phyloP scores from a whole-genome alignment of 2,888 invertebrate genomes.

The Cataglyphis cursor region DNA sequence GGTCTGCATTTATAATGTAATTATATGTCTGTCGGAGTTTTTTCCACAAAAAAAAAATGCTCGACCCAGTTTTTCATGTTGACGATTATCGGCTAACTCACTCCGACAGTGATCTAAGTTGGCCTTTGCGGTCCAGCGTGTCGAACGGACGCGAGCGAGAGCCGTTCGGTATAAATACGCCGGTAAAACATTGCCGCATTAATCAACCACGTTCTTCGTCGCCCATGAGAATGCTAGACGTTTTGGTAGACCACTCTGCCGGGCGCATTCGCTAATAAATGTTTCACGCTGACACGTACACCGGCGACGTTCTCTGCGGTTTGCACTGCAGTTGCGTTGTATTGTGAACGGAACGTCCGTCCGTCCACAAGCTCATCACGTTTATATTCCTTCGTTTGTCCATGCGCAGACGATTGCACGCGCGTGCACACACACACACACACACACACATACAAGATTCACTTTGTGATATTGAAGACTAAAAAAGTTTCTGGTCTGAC shows the following conservation, averaged over 20 bases:
- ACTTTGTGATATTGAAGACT: not conserved
- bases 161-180: conserved; percentile 69
- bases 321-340: conserved; percentile 49
- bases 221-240: conserved; percentile 62
- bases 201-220: conserved; percentile 72
- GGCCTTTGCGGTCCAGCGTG: conserved; percentile 42
- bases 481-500: conserved; percentile 24
- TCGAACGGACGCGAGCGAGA: conserved; percentile 46
- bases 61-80: conserved; percentile 21
- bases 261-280: conserved; percentile 78
- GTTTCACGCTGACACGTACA: conserved; percentile 75
- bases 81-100: conserved; percentile 33
- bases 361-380: conserved; percentile 30
- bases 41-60: not conserved
- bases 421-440: not conserved
- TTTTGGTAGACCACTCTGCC: conserved; percentile 65
- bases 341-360: conserved; percentile 50
- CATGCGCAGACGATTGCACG: not conserved
- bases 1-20: conserved; percentile 12
- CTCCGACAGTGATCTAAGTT: conserved; percentile 22
- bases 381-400: conserved; percentile 29
- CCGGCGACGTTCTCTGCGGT: conserved; percentile 65
- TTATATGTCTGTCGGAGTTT: conserved; percentile 11
- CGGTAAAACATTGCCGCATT: conserved; percentile 72
- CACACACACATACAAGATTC: not conserved